Percentiles rank a stretch among this genome's conserved stretches.
Conservation (phyloP, 2,888 invertebrate species). For the Trypoxylon attenuatum region DNA sequence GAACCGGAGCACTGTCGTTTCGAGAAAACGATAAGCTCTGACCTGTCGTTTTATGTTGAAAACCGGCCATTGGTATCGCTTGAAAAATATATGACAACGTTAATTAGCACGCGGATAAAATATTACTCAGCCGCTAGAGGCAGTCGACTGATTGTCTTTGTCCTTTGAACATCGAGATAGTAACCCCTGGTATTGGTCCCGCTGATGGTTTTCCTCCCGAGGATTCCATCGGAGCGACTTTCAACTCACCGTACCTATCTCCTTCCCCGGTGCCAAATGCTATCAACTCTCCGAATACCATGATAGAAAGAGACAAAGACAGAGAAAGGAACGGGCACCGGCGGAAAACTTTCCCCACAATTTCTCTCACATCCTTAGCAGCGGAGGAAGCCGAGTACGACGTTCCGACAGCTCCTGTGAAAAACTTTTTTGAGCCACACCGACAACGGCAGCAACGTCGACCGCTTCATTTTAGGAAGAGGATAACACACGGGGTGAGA, state of each 20-base stretch:
- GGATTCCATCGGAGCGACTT: conserved; percentile 49
- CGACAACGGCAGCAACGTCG: not conserved
- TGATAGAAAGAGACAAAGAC: not conserved
- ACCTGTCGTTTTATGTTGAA: too few relatives aligned
- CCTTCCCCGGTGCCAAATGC: conserved; percentile 3
- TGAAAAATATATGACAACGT: too few relatives aligned
- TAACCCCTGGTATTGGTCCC: too few relatives aligned
- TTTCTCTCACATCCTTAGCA: not conserved
- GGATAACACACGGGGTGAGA: not conserved
- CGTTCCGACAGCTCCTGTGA: not conserved
- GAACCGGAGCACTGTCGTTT: too few relatives aligned
- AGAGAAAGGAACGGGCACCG: not conserved
- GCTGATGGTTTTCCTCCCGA: conserved; percentile 39
- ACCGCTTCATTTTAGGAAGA: not conserved
- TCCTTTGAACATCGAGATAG: too few relatives aligned
- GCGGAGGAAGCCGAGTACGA: not conserved
- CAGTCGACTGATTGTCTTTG: too few relatives aligned
- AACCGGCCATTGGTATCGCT: too few relatives aligned
- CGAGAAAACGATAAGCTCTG: too few relatives aligned
- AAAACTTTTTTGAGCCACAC: not conserved
- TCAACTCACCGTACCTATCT: conserved; percentile 22
- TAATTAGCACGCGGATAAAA: too few relatives aligned
- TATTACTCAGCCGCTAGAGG: too few relatives aligned
- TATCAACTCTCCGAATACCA: conserved; percentile 1
- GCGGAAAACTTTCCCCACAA: not conserved